phyloP scores from a whole-genome alignment of 2,113 vertebrate genomes.

The Hiodon tergisus region DNA sequence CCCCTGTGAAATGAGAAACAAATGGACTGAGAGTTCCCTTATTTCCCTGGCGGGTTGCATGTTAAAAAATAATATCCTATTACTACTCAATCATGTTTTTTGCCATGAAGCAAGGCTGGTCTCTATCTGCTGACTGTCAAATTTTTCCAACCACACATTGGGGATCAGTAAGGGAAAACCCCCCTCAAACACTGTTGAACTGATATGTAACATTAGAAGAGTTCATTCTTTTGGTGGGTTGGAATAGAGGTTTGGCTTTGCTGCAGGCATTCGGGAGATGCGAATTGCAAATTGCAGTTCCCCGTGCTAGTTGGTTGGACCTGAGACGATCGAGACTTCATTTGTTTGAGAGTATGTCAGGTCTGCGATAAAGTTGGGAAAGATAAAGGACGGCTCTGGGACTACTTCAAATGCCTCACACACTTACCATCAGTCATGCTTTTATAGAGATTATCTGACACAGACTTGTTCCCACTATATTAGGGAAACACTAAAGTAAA shows the following conservation, averaged over 20 bases:
- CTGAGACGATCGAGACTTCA: not conserved
- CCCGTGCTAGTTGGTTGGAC: not conserved
- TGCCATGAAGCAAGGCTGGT: too few species aligned
- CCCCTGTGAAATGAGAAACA: conserved; percentile 4
- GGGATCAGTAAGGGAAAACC: not conserved
- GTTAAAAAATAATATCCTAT: not conserved
- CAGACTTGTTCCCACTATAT: not conserved
- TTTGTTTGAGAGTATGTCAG: not conserved
- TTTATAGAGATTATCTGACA: not conserved
- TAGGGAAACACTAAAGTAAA: too few species aligned
- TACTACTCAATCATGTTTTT: not conserved
- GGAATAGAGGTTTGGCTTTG: not conserved
- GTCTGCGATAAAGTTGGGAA: not conserved
- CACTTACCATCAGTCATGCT: not conserved
- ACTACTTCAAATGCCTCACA: not conserved
- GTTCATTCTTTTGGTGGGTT: not conserved
- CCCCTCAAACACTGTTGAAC: not conserved
- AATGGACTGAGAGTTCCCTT: not conserved
- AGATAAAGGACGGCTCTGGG: not conserved
- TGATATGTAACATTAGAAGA: not conserved
- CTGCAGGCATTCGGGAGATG: not conserved
- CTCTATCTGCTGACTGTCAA: conserved; percentile 3
- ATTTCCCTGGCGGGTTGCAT: not conserved
- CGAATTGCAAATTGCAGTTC: not conserved
- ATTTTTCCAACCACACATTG: not conserved